Percentiles rank a stretch among this genome's conserved stretches.
phyloP scores from a whole-genome alignment of 2,113 vertebrate genomes.

The Tychaedon coryphoeus region DNA sequence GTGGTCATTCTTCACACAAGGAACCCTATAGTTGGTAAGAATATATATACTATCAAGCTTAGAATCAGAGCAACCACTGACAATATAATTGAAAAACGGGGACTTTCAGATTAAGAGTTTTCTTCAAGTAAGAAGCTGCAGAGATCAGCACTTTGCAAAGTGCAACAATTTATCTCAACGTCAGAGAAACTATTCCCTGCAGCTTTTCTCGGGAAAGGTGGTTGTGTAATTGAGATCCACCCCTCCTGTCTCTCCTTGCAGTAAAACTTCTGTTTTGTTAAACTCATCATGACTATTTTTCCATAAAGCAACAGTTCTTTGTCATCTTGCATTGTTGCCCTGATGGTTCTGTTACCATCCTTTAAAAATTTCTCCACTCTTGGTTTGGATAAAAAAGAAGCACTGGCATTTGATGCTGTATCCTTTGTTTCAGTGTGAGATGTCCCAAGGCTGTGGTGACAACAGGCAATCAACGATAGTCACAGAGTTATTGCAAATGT shows the following conservation, averaged over 20 bases:
- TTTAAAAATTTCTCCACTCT: neutral
- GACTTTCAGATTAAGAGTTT: neutral
- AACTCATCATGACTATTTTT: neutral
- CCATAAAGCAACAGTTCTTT: neutral
- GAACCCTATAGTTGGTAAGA: neutral
- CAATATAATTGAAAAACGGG: neutral
- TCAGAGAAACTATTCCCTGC: neutral
- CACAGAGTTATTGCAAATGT: neutral
- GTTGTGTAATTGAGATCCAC: neutral
- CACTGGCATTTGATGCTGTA: neutral
- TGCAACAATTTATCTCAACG: neutral
- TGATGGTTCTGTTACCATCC: neutral
- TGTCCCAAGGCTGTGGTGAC: slow-evolving; percentile 2
- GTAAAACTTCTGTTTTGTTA: neutral
- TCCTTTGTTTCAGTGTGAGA: slow-evolving; percentile 1
- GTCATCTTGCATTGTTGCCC: neutral
- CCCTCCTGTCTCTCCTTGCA: neutral
- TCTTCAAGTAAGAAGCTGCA: neutral
- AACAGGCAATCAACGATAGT: neutral
- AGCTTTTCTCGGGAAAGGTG: neutral
- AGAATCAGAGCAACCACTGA: neutral
- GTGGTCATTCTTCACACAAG: neutral
- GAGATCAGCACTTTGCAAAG: neutral
- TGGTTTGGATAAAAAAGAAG: neutral
- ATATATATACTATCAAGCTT: neutral